Evolutionary conservation across 2,888 invertebrate genomes (phyloP).

Genomic region (Atrina japonica): DNA sequence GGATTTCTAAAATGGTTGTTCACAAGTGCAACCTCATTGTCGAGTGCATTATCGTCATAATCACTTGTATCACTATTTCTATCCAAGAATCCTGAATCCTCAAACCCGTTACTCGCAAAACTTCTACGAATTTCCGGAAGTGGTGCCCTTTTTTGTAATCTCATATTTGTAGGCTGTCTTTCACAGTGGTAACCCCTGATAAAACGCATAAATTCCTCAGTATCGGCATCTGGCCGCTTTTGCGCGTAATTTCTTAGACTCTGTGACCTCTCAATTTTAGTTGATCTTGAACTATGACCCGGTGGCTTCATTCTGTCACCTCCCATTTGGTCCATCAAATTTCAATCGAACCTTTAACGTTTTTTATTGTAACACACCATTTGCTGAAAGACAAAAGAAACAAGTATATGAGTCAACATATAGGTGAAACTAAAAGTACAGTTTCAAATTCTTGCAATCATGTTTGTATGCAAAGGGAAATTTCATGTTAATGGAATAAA

Average conservation of each 20-base stretch:
- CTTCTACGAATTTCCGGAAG: constrained; percentile 63
- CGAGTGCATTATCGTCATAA: constrained; percentile 57
- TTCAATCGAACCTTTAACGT: not conserved
- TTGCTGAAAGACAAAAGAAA: too few species aligned
- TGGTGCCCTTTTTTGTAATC: constrained; percentile 59
- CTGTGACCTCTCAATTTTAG: constrained; percentile 12
- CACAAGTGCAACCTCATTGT: constrained; percentile 56
- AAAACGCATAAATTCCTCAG: constrained; percentile 67
- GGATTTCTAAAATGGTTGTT: constrained; percentile 35
- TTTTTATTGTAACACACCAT: too few species aligned
- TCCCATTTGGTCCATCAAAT: constrained; percentile 3
- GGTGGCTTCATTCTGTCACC: constrained; percentile 13
- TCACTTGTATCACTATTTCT: constrained; percentile 51
- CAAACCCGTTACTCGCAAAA: constrained; percentile 30
- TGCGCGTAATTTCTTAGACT: constrained; percentile 29
- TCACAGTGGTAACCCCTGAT: constrained; percentile 63
- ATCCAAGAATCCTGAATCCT: constrained; percentile 62
- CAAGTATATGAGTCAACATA: too few species aligned
- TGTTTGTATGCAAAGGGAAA: too few species aligned
- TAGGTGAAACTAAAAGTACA: too few species aligned
- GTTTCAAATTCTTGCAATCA: too few species aligned
- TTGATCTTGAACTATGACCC: not conserved
- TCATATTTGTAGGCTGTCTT: constrained; percentile 62
- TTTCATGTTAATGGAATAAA: too few species aligned
- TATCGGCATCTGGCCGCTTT: constrained; percentile 38